Percentiles rank a stretch among this genome's conserved stretches.
These are phyloP conservation scores for Dromaius novaehollandiae DNA, from an alignment of 2,113 vertebrate genomes.

Conservation along the genomic window DNA sequence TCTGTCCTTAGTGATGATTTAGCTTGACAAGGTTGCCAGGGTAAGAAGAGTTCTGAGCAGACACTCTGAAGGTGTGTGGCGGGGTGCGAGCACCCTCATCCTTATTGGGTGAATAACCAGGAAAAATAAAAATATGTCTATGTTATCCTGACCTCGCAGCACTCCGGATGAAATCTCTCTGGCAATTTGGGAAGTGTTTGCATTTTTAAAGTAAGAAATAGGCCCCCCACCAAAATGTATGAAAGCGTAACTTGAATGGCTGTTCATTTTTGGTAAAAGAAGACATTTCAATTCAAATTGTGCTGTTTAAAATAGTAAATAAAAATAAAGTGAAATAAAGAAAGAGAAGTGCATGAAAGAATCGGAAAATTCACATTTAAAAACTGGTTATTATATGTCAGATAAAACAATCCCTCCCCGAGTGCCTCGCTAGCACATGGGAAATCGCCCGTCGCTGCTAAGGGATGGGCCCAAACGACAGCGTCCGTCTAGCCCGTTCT, in stretches of 20 bases:
- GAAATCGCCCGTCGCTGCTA: rapidly evolving
- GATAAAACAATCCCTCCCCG: not conserved
- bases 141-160: not conserved
- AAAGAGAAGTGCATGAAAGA: not conserved
- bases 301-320: not conserved
- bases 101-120: not conserved
- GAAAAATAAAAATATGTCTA: not conserved
- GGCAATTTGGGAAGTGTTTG: not conserved
- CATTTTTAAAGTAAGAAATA: not conserved
- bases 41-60: not conserved
- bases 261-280: not conserved
- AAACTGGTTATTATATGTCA: not conserved
- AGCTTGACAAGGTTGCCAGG: not conserved
- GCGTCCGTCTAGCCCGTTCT: rapidly evolving
- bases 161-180: not conserved
- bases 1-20: conserved; percentile 42
- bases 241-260: not conserved
- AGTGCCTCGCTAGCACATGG: not conserved
- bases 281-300: not conserved
- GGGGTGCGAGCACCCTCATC: not conserved
- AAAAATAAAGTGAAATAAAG: not conserved
- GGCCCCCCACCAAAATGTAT: not conserved
- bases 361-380: not conserved
- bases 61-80: rapidly evolving
- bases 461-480: not conserved